Conservation (phyloP, 2,888 invertebrate genomes). For the Epsilonema sp. region DNA sequence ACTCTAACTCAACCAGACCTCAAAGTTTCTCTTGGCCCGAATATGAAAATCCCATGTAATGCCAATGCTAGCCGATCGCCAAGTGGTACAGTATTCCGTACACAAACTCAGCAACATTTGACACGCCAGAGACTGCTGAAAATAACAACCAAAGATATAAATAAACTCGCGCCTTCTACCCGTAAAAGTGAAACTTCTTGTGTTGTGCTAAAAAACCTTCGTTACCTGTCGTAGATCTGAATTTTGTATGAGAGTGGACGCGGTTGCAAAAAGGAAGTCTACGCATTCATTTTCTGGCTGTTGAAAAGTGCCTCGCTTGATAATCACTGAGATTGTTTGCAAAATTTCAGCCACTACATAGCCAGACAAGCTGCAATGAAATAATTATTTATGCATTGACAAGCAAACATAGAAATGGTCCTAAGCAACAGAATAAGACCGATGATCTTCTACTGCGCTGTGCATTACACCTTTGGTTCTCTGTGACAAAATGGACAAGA, state of each 20-base stretch:
- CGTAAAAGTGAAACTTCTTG: too few species aligned
- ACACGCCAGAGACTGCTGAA: conserved; percentile 59
- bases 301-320: conserved; percentile 63
- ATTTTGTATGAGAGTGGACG: too few species aligned
- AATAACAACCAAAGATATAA: conserved; percentile 13
- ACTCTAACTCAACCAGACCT: too few species aligned
- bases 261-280: too few species aligned
- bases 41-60: conserved; percentile 70
- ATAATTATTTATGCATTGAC: not conserved
- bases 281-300: too few species aligned
- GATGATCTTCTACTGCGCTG: conserved; percentile 44
- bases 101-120: conserved; percentile 59
- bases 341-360: conserved; percentile 26
- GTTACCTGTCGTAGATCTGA: too few species aligned
- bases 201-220: too few species aligned
- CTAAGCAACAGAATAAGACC: too few species aligned
- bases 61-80: conserved; percentile 64
- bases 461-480: conserved; percentile 51
- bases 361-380: conserved; percentile 29
- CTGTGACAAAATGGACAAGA: too few species aligned
- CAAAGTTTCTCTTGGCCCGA: conserved; percentile 61
- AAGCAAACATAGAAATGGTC: too few species aligned
- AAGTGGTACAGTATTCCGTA: conserved; percentile 67
- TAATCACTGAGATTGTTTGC: conserved; percentile 61
- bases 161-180: too few species aligned